These are phyloP conservation scores for Sabellastarte sp. DNA, from an alignment of 2,888 invertebrate species.

Conservation along the genomic window DNA sequence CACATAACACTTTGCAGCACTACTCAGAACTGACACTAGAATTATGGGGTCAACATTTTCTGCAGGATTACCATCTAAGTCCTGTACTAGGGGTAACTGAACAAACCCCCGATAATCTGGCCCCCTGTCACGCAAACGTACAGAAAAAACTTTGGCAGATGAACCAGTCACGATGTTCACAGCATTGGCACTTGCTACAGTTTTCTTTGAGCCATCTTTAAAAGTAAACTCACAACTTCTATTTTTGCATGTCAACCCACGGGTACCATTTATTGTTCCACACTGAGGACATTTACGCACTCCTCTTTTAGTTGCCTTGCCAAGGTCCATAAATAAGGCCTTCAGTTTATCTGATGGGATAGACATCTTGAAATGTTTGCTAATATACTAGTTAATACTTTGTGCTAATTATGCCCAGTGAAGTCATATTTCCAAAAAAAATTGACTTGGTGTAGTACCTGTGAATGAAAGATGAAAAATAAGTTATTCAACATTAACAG, in stretches of 20 bases:
- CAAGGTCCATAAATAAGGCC: constrained; percentile 64
- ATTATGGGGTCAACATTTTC: constrained; percentile 41
- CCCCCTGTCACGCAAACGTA: constrained; percentile 70
- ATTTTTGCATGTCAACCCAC: constrained; percentile 74
- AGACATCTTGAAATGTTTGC: constrained; percentile 11
- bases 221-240: constrained; percentile 70
- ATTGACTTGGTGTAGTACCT: too few species aligned
- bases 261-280: constrained; percentile 74
- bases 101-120: constrained; percentile 76
- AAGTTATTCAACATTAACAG: too few species aligned
- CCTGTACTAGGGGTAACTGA: constrained; percentile 61
- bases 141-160: constrained; percentile 63
- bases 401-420: too few species aligned
- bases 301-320: constrained; percentile 70
- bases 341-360: constrained; percentile 42
- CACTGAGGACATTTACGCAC: constrained; percentile 75
- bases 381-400: too few species aligned
- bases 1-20: constrained; percentile 56
- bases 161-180: constrained; percentile 68
- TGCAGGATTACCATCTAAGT: constrained; percentile 54
- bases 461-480: too few species aligned
- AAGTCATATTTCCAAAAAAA: too few species aligned
- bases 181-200: constrained; percentile 65
- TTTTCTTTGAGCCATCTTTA: constrained; percentile 64
- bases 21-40: constrained; percentile 40